A percentile compares a stretch with the other conserved stretches of the same genome.
These are phyloP conservation scores for Mastomys natalensis DNA, from an alignment of 2,113 vertebrate genomes.

Conservation along the genomic window DNA sequence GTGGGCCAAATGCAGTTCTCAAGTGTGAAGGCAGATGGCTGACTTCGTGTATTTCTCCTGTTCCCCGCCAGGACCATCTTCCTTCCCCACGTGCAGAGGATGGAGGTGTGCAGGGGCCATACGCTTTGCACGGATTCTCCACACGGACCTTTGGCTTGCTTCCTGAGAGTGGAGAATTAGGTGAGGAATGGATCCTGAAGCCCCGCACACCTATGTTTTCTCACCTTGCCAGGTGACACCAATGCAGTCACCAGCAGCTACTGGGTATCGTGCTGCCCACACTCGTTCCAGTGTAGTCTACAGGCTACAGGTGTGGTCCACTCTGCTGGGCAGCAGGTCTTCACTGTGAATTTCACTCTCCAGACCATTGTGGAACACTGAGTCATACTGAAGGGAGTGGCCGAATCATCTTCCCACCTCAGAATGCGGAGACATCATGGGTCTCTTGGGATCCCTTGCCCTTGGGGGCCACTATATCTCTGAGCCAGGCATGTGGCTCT, in stretches of 20 bases:
- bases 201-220: fast-evolving
- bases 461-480: background rate
- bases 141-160: background rate
- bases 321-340: background rate
- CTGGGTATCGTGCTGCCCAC: background rate
- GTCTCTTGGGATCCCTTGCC: background rate
- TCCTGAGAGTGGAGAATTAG: background rate
- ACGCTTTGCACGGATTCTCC: background rate
- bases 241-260: background rate
- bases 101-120: background rate
- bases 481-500: background rate
- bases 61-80: background rate
- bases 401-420: background rate
- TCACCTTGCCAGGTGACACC: background rate
- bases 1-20: background rate
- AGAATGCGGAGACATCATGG: background rate
- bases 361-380: background rate
- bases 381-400: background rate
- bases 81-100: background rate
- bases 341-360: background rate
- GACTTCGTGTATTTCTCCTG: background rate
- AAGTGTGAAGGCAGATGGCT: background rate
- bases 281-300: no score
- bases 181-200: background rate
- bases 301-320: background rate